These are phyloP conservation scores for Meloidogyne chitwoodi DNA, from an alignment of 1,140 invertebrate species.

Conservation along the genomic window DNA sequence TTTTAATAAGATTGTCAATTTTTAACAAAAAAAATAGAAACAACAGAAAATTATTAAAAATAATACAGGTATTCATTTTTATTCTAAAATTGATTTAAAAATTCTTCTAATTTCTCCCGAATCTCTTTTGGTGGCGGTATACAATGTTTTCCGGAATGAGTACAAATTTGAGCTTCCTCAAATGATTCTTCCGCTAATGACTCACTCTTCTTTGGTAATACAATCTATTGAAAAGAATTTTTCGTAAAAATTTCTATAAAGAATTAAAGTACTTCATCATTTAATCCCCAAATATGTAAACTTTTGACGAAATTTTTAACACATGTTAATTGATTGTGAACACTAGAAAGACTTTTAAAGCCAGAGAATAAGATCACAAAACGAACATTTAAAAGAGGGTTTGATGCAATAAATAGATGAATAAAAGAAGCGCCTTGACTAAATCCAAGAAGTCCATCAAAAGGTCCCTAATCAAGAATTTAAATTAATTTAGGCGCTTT, in stretches of 20 bases:
- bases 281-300: slow-evolving; percentile 22
- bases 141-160: slow-evolving; percentile 18
- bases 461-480: neutral
- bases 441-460: neutral
- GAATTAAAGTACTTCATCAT: slow-evolving; percentile 6
- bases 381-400: neutral
- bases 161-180: neutral
- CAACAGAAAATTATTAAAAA: too few species aligned
- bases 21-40: too few species aligned
- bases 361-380: slow-evolving; percentile 21
- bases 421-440: neutral
- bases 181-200: slow-evolving; percentile 7
- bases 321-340: slow-evolving; percentile 3
- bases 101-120: slow-evolving; percentile 5
- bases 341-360: slow-evolving; percentile 23
- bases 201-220: slow-evolving; percentile 1
- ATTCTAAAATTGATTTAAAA: neutral
- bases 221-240: slow-evolving; percentile 16
- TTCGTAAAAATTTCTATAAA: neutral
- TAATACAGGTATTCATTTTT: neutral
- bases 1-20: too few species aligned
- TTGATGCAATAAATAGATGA: neutral
- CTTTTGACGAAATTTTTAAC: slow-evolving; percentile 16
- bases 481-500: neutral
- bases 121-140: slow-evolving; percentile 8